Conservation (phyloP, 2,113 vertebrate genomes). For the Nannobrachium achirus region DNA sequence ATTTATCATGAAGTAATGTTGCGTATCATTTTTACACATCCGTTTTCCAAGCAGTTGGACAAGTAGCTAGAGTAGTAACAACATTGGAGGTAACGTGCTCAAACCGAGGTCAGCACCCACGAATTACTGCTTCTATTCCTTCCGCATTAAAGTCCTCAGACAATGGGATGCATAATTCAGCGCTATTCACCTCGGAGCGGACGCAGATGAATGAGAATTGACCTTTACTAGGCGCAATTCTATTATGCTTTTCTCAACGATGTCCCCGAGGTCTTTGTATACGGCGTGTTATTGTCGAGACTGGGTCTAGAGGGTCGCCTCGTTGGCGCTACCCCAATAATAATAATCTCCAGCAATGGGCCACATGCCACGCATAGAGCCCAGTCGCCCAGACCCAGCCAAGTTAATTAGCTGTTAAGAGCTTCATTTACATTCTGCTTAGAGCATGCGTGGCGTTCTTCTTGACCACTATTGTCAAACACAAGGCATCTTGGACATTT, state of each 20-base stretch:
- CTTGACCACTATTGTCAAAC: slow-evolving; percentile 18
- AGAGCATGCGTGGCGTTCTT: slow-evolving; percentile 20
- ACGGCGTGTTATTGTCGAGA: slow-evolving; percentile 68
- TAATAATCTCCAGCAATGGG: slow-evolving; percentile 63
- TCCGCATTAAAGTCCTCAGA: slow-evolving; percentile 44
- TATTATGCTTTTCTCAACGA: slow-evolving; percentile 36
- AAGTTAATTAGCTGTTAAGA: slow-evolving; percentile 71
- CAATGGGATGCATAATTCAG: slow-evolving; percentile 45
- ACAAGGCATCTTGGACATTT: slow-evolving; percentile 15
- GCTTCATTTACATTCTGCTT: slow-evolving; percentile 56
- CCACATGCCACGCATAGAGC: slow-evolving; percentile 59
- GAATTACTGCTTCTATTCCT: background rate
- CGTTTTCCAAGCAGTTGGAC: slow-evolving; percentile 5
- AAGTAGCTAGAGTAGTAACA: background rate
- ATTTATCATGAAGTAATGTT: slow-evolving; percentile 15
- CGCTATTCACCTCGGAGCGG: slow-evolving; percentile 30
- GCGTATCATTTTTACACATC: slow-evolving; percentile 38
- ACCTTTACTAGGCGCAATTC: slow-evolving; percentile 54
- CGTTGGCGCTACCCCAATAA: slow-evolving; percentile 66
- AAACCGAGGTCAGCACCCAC: background rate
- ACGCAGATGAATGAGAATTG: slow-evolving; percentile 34
- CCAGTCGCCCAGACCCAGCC: slow-evolving; percentile 50
- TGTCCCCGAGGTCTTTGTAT: slow-evolving; percentile 54
- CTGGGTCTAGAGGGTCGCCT: slow-evolving; percentile 43
- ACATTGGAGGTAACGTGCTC: background rate